Evolutionary conservation across 2,888 invertebrate genomes (phyloP), one percentile per base, ranked within the genome.

Genomic region (Prenolepis imparis): DNA sequence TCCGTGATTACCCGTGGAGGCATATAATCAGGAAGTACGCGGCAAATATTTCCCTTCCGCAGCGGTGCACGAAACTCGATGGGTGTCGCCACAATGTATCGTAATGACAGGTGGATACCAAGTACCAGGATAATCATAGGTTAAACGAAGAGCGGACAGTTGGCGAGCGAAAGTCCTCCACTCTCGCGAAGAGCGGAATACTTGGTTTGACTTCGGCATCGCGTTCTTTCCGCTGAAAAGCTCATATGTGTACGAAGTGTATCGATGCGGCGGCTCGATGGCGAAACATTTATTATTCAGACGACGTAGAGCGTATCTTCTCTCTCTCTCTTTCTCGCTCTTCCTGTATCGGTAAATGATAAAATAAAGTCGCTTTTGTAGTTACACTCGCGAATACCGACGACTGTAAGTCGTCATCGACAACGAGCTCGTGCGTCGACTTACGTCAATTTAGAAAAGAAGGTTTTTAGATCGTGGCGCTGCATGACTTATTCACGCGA

Each of bases 41-140:
- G 63, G 64, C 63, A 83, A 84, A 80, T 82, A 77, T 82, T 82
- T 84, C 39, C 73, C 81, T 87, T 84, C 74, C 78, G 84, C 73
- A 73, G 73, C 75, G 52, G 48, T 44, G 44, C 74, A 61, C 57
- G 74, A 85, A 84, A 73, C 21, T 66, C 77, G 63, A 82, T 74
- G 88, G 64, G 36, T 70, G 70, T 64, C 44, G 57, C n/a, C 52
- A 67, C 81, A 57, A 77, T 85, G 59, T 83, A 82, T 84, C 87
- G 83, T 83, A 88, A 88, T 89, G 84, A 87, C 86, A 89, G 82
- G 84, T 87, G 87, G 70, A 48, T 57, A 82, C 83, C 67, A 55
- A 73, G 64, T 77, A 52, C 66, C 64, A 61, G 57, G 80, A 82
- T 87, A 86, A 88, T 86, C 80, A 83, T 67, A 81, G 87, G 84